phyloP scores from a whole-genome alignment of 2,797 vertebrate genomes.

The Rhynchonycteris naso region DNA sequence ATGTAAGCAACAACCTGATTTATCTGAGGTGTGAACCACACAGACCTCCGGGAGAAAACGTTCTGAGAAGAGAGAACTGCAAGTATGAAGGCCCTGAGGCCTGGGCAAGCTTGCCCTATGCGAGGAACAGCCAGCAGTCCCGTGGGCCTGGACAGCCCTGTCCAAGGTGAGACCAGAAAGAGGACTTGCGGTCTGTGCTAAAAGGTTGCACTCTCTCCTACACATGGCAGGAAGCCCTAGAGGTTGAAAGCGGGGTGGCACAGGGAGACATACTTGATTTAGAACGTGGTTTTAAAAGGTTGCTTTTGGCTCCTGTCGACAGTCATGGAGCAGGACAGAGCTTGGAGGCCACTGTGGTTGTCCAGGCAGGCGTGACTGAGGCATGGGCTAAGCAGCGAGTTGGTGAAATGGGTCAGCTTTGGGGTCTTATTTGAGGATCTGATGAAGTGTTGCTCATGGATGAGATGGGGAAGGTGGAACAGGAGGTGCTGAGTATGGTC shows the following conservation, averaged over 20 bases:
- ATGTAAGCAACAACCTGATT: not conserved
- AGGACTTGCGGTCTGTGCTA: not conserved
- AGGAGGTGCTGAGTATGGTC: not conserved
- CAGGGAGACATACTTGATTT: not conserved
- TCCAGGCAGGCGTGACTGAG: not conserved
- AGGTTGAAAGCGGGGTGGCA: not conserved
- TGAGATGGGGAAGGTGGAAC: not conserved
- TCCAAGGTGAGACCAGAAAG: not conserved
- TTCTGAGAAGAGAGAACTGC: not conserved
- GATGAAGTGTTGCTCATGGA: not conserved
- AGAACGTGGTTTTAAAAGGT: not conserved
- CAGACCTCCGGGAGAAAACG: not conserved
- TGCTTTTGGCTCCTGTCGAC: not conserved
- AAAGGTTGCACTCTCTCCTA: not conserved
- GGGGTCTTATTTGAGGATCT: not conserved
- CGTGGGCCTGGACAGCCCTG: not conserved
- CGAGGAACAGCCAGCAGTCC: not conserved
- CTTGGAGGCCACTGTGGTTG: not conserved
- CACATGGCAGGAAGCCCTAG: not conserved
- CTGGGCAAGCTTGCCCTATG: not conserved
- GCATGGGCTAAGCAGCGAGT: not conserved
- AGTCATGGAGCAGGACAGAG: not conserved
- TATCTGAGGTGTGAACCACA: not conserved
- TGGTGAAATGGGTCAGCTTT: not conserved
- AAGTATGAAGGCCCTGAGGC: not conserved